Base-by-base conservation (phyloP, 2,113 vertebrate species). In the Lates calcarifer region DNA sequence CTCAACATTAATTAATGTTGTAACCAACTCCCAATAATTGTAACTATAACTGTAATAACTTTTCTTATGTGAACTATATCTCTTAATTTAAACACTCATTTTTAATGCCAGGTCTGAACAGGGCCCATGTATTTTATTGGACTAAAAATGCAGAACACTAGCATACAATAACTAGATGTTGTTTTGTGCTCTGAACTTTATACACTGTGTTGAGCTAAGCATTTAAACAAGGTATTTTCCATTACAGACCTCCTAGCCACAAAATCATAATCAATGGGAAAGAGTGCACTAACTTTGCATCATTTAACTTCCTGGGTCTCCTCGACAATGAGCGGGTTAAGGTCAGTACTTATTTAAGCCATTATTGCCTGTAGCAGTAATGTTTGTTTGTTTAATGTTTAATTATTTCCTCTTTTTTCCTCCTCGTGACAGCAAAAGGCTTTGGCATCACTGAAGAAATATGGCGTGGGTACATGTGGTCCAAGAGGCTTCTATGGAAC, bases 401-500 rank as follows among this genome's bases (percentile, higher is more conserved):
- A n/a, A n/a, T 18, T 45, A 0, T 31, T 24, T 37, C 0, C 0
- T 68, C 15, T 56, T 6, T 33, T 58, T 35, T 73, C 71, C 70
- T 80, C 9, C 61, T 55, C 45, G 37, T 74, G 33, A 13, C 93
- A 99, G 98, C 94, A 95, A 80, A 97, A 97, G 49, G 98, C 98
- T 24, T 93, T 99, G 80, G 87, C 94, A 0, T 99, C 98, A 45
- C 91, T 99, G 29, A 96, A 95, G 91, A 99, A 98, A 87, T 99
- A 99, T 0, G 98, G 98, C 0, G 97, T 99, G 86, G 98, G 98
- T 0, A 98, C 98, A 18, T 99, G 98, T 93, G 98, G 98, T 45
- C 98, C 98, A 17, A 93, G 98, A 93, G 98, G 98, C 57, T 99
- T 99, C 92, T 99, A 99, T 89, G 98, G 98, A 87, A 99, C 98